Percentiles rank a stretch among this genome's conserved stretches.
phyloP scores from a whole-genome alignment of 2,888 invertebrate species.

The Ochropleura plecta region DNA sequence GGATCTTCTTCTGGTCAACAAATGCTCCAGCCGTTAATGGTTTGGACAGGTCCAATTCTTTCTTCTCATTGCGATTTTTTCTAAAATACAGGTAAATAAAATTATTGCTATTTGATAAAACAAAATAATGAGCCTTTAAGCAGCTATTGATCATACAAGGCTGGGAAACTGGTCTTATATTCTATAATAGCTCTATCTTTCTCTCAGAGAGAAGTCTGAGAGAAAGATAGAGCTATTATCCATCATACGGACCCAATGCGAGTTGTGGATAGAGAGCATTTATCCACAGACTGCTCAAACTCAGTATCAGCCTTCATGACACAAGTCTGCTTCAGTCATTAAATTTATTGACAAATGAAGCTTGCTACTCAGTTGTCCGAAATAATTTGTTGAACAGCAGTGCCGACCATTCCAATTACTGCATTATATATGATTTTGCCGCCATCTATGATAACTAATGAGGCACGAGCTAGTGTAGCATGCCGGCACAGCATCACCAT shows the following conservation, averaged over 20 bases:
- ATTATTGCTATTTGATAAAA: neutral
- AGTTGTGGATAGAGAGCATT: neutral
- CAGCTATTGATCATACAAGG: neutral
- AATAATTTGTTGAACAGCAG: neutral
- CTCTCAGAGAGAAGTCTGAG: no score
- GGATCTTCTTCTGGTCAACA: constrained; percentile 92
- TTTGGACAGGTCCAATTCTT: constrained; percentile 92
- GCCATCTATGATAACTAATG: no score
- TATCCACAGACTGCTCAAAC: neutral
- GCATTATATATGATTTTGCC: no score
- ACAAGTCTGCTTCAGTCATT: neutral
- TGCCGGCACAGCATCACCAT: no score
- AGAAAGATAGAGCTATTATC: neutral
- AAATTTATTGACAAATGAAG: neutral
- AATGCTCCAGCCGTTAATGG: constrained; percentile 95
- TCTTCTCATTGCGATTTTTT: constrained; percentile 89
- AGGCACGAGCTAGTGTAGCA: no score
- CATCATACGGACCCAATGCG: neutral
- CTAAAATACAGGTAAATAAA: constrained; percentile 63
- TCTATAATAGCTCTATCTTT: no score
- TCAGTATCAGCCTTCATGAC: neutral
- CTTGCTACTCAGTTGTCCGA: neutral
- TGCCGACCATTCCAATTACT: no score
- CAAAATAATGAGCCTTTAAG: neutral
- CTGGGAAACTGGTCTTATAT: neutral